phyloP scores from a whole-genome alignment of 2,113 vertebrate species.

The Myanophis thanlyinensis region DNA sequence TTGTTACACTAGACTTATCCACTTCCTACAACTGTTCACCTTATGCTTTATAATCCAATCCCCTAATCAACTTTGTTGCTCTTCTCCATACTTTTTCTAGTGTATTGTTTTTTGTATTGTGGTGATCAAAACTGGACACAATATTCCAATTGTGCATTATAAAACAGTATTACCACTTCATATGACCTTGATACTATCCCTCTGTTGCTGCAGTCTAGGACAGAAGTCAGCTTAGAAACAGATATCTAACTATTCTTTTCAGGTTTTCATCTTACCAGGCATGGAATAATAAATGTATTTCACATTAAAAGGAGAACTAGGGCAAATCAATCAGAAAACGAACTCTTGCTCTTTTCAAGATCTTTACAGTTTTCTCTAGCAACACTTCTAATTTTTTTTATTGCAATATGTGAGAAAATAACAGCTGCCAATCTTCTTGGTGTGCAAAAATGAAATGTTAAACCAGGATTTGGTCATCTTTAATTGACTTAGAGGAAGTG shows the following conservation, averaged over 20 bases:
- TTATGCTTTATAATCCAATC: background rate
- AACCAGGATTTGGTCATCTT: background rate
- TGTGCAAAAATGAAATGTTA: slow-evolving; percentile 1
- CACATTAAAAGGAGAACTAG: background rate
- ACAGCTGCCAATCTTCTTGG: background rate
- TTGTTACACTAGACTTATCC: background rate
- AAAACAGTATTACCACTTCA: background rate
- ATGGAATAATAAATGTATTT: background rate
- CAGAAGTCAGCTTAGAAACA: background rate
- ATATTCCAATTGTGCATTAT: background rate
- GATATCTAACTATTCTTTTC: background rate
- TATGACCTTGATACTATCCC: background rate
- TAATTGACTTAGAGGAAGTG: background rate
- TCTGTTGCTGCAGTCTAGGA: background rate
- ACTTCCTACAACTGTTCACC: background rate
- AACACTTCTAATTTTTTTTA: background rate
- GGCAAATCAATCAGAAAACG: background rate
- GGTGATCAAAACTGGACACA: background rate
- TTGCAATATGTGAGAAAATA: background rate
- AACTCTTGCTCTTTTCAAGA: background rate
- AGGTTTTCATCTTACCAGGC: background rate
- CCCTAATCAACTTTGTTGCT: background rate
- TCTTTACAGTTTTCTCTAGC: background rate
- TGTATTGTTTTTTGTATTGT: background rate
- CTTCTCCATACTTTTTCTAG: background rate